Percentiles rank a stretch among this genome's conserved stretches.
phyloP scores from a whole-genome alignment of 2,113 vertebrate species.

The Macheiramphus alcinus region DNA sequence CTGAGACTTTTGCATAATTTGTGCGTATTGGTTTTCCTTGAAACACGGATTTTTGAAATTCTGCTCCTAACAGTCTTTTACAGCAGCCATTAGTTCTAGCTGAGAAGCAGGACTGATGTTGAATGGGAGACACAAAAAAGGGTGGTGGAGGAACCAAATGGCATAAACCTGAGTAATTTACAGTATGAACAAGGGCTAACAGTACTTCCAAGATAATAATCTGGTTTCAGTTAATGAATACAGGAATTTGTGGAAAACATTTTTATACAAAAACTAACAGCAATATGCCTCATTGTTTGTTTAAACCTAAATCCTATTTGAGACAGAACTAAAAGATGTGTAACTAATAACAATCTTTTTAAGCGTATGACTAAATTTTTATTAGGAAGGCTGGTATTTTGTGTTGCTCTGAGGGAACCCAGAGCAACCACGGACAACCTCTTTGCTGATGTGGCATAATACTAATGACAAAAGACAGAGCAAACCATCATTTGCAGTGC shows the following conservation, averaged over 20 bases:
- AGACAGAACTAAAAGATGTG: neutral
- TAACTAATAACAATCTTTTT: neutral
- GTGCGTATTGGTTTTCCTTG: neutral
- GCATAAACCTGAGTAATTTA: neutral
- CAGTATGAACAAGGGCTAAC: neutral
- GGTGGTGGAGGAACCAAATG: neutral
- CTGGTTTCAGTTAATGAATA: neutral
- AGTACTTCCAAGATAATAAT: neutral
- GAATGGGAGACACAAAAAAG: neutral
- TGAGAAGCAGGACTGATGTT: neutral
- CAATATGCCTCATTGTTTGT: neutral
- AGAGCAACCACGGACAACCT: accelerated
- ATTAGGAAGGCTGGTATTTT: neutral
- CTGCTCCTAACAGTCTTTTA: neutral
- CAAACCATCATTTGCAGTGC: neutral
- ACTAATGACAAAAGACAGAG: neutral
- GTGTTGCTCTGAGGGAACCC: neutral
- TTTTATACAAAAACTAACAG: neutral
- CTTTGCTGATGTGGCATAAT: neutral
- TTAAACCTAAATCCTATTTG: neutral
- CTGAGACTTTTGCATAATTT: neutral
- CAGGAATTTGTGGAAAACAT: neutral
- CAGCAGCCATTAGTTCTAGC: neutral
- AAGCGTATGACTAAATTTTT: neutral
- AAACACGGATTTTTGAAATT: neutral